phyloP scores from a whole-genome alignment of 1,140 invertebrate species.

The Panagrolaimus sp. region DNA sequence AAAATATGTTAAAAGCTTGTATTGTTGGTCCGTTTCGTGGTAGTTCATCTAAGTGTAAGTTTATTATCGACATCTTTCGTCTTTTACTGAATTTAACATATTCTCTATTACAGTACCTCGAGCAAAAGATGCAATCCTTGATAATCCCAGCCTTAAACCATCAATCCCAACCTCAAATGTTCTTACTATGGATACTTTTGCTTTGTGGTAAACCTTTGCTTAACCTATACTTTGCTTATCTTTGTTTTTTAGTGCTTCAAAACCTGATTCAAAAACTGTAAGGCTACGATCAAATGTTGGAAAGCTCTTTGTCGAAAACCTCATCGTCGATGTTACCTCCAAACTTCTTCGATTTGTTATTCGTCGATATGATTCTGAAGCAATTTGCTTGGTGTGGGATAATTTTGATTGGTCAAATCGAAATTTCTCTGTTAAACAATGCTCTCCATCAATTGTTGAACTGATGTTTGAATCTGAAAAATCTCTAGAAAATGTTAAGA shows the following conservation, averaged over 20 bases:
- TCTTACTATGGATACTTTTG: constrained; percentile 2
- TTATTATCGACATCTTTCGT: no score
- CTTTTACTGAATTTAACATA: background rate
- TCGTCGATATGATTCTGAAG: constrained; percentile 26
- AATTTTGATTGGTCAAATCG: constrained; percentile 48
- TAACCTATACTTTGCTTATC: background rate
- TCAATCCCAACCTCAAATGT: background rate
- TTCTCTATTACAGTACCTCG: background rate
- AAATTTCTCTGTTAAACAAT: constrained; percentile 3
- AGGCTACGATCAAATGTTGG: constrained; percentile 2
- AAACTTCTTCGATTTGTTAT: constrained; percentile 21
- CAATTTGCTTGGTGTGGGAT: constrained; percentile 24
- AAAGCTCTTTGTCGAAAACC: background rate
- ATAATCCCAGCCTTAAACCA: background rate
- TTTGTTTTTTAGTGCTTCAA: background rate
- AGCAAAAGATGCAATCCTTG: background rate
- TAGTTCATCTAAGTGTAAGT: constrained; percentile 52
- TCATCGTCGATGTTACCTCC: constrained; percentile 26
- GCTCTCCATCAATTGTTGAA: background rate
- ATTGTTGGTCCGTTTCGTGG: constrained; percentile 70
- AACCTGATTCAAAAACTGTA: constrained; percentile 12
- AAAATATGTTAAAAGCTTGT: constrained; percentile 85
- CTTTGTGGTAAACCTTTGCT: constrained; percentile 1
- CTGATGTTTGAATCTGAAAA: background rate
- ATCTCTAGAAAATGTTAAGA: background rate